Evolutionary conservation across 2,797 vertebrate genomes (phyloP).

Genomic region (Pteronotus mesoamericanus): DNA sequence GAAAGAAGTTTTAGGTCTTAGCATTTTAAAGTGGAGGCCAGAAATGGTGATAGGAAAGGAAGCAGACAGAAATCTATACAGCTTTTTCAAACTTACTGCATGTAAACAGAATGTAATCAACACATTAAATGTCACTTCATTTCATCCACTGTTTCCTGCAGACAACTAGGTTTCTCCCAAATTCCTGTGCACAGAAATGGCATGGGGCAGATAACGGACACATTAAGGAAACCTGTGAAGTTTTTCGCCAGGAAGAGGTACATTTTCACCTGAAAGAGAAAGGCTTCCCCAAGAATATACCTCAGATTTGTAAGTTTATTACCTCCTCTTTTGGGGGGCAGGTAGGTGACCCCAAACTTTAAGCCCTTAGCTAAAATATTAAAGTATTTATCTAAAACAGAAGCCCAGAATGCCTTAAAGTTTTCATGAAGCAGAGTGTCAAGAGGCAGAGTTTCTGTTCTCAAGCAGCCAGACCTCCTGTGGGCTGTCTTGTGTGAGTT

Average conservation of each 20-base stretch:
- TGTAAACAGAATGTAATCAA: neutral
- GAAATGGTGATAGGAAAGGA: neutral
- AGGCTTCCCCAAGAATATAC: neutral
- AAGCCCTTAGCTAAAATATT: neutral
- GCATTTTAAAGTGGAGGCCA: conserved; percentile 6
- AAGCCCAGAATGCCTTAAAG: neutral
- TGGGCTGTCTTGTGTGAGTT: neutral
- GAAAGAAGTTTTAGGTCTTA: conserved; percentile 8
- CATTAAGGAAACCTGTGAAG: neutral
- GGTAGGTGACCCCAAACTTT: neutral
- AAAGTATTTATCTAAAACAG: neutral
- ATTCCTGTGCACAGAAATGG: neutral
- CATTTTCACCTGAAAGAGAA: neutral
- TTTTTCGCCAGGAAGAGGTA: neutral
- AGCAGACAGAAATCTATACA: neutral
- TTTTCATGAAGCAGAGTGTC: neutral
- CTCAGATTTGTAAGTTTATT: neutral
- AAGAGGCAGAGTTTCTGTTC: neutral
- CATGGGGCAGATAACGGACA: neutral
- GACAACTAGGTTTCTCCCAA: neutral
- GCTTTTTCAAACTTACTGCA: neutral
- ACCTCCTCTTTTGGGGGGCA: neutral
- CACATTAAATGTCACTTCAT: neutral
- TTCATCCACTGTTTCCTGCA: neutral
- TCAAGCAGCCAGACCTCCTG: neutral